These are phyloP conservation scores for Vireo altiloquus DNA, from an alignment of 2,113 vertebrate species.

Conservation along the genomic window DNA sequence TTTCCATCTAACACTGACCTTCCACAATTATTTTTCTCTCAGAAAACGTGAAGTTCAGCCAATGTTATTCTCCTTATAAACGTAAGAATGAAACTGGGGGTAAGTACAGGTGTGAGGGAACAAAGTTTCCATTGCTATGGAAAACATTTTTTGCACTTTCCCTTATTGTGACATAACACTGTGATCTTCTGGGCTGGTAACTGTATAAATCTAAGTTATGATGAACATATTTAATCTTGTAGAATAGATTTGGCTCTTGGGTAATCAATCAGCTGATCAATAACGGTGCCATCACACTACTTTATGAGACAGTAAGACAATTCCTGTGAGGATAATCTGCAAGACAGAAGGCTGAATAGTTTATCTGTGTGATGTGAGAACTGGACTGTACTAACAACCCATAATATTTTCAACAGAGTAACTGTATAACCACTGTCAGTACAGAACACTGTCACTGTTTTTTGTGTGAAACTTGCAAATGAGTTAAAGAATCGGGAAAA, in stretches of 20 bases:
- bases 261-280: constrained; percentile 22
- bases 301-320: constrained; percentile 43
- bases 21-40: background rate
- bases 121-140: background rate
- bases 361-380: background rate
- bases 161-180: background rate
- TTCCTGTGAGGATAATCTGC: constrained; percentile 21
- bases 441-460: background rate
- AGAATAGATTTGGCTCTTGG: background rate
- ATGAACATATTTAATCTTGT: constrained; percentile 20
- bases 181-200: background rate
- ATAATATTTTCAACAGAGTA: background rate
- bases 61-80: background rate
- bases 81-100: background rate
- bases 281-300: constrained; percentile 35
- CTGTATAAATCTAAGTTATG: background rate
- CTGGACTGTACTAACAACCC: background rate
- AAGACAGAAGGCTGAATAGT: constrained; percentile 19
- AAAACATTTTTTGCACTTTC: background rate
- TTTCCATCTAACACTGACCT: background rate
- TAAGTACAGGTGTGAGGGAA: background rate
- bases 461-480: background rate
- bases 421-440: background rate
- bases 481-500: background rate
- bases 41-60: background rate